Conservation (phyloP, 2,888 invertebrate species). For the Apomyelois bistriatella region DNA sequence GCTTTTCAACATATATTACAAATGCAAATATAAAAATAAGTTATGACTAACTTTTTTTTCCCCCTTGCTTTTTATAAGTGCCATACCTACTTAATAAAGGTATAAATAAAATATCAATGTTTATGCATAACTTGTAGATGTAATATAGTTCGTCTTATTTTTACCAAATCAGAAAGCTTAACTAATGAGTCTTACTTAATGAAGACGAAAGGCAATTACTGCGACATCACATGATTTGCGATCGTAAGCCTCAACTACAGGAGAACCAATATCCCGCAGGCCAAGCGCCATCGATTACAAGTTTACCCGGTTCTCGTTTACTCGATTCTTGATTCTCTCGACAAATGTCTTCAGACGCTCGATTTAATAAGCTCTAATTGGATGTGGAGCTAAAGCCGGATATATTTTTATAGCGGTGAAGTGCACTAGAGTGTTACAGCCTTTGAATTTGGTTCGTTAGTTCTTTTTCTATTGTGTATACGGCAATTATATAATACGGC, state of each 20-base stretch:
- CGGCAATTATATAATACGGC: neutral
- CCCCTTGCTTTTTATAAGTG: too few relatives aligned
- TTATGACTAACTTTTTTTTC: too few relatives aligned
- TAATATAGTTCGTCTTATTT: neutral
- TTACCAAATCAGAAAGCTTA: neutral
- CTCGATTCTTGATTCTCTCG: conserved; percentile 9
- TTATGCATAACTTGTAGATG: too few relatives aligned
- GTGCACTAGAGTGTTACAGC: conserved; percentile 6
- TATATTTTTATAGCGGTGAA: conserved; percentile 10
- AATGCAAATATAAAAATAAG: too few relatives aligned
- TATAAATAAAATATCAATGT: too few relatives aligned
- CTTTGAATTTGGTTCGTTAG: conserved; percentile 8
- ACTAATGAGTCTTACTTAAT: conserved; percentile 12
- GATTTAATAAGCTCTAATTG: conserved; percentile 17
- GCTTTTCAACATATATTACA: too few relatives aligned
- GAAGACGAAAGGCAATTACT: conserved; percentile 20
- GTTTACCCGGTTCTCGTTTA: conserved; percentile 30
- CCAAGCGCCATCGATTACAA: conserved; percentile 33
- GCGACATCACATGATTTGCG: conserved; percentile 37
- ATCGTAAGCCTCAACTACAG: conserved; percentile 31
- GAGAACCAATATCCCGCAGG: conserved; percentile 25
- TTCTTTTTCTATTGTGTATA: neutral
- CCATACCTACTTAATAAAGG: too few relatives aligned
- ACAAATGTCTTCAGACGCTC: conserved; percentile 29
- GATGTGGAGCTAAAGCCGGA: conserved; percentile 10